Evolutionary conservation across 2,888 invertebrate species (phyloP).

Genomic region (Coleophora deauratella): DNA sequence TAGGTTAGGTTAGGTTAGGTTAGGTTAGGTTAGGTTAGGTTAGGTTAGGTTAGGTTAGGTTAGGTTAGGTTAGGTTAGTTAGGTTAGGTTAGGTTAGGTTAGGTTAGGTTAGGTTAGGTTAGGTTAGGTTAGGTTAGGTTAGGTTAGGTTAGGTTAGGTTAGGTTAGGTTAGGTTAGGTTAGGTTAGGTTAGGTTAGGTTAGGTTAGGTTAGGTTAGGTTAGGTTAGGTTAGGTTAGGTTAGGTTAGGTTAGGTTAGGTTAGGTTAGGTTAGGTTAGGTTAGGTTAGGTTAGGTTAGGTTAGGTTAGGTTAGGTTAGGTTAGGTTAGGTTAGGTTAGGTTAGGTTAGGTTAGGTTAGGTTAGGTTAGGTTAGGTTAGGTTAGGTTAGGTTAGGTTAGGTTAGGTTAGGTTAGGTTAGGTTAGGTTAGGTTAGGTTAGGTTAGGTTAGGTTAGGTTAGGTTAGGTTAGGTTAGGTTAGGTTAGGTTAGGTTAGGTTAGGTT

Average conservation of each 20-base stretch:
- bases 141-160: too few relatives aligned
- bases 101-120: constrained; percentile 17
- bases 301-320: too few relatives aligned
- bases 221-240: constrained; percentile 16
- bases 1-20: constrained; percentile 20
- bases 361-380: constrained; percentile 21
- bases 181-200: too few relatives aligned
- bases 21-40: constrained; percentile 4
- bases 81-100: constrained; percentile 25
- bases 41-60: constrained; percentile 13
- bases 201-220: constrained; percentile 13
- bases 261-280: constrained; percentile 20
- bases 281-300: constrained; percentile 18
- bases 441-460: too few relatives aligned
- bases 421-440: too few relatives aligned
- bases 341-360: constrained; percentile 15
- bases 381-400: constrained; percentile 19
- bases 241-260: constrained; percentile 17
- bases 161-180: too few relatives aligned
- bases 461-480: constrained; percentile 19
- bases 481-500: too few relatives aligned
- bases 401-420: too few relatives aligned
- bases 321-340: constrained; percentile 17
- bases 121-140: constrained; percentile 5
- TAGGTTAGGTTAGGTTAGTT: constrained; percentile 15